Evolutionary conservation across 2,888 invertebrate genomes (phyloP).

Genomic region (Cheilosia scutellata): DNA sequence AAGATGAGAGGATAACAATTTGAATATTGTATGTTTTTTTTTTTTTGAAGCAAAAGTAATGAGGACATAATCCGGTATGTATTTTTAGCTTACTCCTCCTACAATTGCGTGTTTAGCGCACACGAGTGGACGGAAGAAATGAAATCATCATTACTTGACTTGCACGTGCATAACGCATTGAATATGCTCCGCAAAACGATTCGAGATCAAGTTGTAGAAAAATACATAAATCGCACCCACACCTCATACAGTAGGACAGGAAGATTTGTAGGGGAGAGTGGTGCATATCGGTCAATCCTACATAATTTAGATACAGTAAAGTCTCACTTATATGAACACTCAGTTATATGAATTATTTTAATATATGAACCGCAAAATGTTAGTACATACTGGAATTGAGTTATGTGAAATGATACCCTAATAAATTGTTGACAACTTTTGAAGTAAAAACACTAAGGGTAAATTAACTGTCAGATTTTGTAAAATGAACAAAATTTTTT

Average conservation of each 20-base stretch:
- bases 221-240: not conserved
- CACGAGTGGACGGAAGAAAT: not conserved
- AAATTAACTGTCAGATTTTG: no score
- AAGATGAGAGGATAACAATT: not conserved
- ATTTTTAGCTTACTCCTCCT: constrained; percentile 32
- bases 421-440: no score
- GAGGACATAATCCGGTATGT: not conserved
- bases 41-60: constrained; percentile 21
- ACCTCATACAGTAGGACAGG: not conserved
- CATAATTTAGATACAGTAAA: not conserved
- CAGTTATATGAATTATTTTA: no score
- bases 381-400: no score
- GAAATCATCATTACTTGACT: constrained; percentile 3
- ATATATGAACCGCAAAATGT: no score
- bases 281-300: not conserved
- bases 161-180: constrained; percentile 15
- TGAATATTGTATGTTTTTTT: not conserved
- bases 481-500: no score
- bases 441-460: no score
- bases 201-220: not conserved
- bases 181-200: constrained; percentile 1
- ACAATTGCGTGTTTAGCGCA: constrained; percentile 3
- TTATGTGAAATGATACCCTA: no score
- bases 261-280: not conserved
- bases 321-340: not conserved